Base-by-base conservation (phyloP, 2,888 invertebrate genomes). In the Griposia aprilina region DNA sequence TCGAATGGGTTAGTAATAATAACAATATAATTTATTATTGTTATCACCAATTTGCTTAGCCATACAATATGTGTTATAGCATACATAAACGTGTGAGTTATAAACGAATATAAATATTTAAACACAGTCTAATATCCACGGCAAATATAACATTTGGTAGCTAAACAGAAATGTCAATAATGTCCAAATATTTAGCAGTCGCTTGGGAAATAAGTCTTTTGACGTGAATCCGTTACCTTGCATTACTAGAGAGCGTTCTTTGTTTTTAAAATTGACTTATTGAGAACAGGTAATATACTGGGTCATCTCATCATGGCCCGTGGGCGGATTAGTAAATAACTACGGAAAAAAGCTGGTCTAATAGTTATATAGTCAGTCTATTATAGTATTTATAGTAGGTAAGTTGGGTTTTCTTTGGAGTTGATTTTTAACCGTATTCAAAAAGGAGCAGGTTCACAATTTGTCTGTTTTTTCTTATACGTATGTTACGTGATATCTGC, bases 81-180 rank as follows among this genome's bases (percentile, higher is more conserved):
- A n/a, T 36, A 36, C 17, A 23, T 7, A 41, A 69, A 69, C 13
- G 20, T 62, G 69, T 69, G n/a, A 60, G 20, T 41, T 41, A 82
- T 71, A 78, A 82, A 72, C 48, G 23, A 59, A 62, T 41, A 36
- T 75, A 78, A 86, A 86, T 86, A 86, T 83, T 85, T 77, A 20
- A 30, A 57, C 20, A 60, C 20, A 36, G 48, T 60, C 26, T 86
- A 84, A 84, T 71, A 15, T 13, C 4, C n/a, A 59, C n/a, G n/a
- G 68, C 66, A 83, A 72, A 86, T 63, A 83, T 72, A 72, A n/a
- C 84, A 23, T 30, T 17, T 15, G 41, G 59, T n/a, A 50, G 60
- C 59, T 86, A 84, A 84, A 0, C 1, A 62, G 11, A 59, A 66
- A 41, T 69, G 76, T 86, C 70, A 80, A 84, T 30, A 83, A 30